A percentile compares a stretch with the other conserved stretches of the same genome.
phyloP scores from a whole-genome alignment of 2,113 vertebrate species.

The Chlamydotis undulata region DNA sequence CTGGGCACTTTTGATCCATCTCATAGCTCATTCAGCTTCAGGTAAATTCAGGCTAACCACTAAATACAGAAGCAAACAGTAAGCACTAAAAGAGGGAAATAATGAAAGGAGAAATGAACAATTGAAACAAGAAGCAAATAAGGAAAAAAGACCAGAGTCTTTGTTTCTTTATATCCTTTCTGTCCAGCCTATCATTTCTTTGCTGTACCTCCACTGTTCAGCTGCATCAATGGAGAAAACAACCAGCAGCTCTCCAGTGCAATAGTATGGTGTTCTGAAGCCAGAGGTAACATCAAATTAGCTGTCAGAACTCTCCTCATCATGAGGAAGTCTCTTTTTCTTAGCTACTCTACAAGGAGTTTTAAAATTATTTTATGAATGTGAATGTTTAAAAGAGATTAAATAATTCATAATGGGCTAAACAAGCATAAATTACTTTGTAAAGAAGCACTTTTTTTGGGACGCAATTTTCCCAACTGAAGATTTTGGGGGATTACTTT shows the following conservation, averaged over 20 bases:
- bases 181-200: background rate
- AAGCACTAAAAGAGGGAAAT: background rate
- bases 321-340: background rate
- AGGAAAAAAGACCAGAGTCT: background rate
- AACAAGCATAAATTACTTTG: background rate
- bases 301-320: background rate
- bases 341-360: background rate
- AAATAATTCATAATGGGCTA: background rate
- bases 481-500: background rate
- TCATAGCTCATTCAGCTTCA: background rate
- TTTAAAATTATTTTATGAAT: background rate
- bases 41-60: background rate
- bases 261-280: background rate
- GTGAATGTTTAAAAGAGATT: background rate
- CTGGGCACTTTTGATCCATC: background rate
- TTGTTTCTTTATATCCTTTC: background rate
- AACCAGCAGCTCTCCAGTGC: background rate
- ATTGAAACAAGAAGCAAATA: background rate
- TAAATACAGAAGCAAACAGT: background rate
- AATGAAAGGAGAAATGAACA: background rate
- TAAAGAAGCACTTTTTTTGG: background rate
- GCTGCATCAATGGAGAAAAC: background rate
- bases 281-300: background rate
- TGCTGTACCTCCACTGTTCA: background rate
- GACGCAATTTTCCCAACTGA: background rate